Evolutionary conservation across 2,888 invertebrate genomes (phyloP).

Genomic region (Andricus curvator): DNA sequence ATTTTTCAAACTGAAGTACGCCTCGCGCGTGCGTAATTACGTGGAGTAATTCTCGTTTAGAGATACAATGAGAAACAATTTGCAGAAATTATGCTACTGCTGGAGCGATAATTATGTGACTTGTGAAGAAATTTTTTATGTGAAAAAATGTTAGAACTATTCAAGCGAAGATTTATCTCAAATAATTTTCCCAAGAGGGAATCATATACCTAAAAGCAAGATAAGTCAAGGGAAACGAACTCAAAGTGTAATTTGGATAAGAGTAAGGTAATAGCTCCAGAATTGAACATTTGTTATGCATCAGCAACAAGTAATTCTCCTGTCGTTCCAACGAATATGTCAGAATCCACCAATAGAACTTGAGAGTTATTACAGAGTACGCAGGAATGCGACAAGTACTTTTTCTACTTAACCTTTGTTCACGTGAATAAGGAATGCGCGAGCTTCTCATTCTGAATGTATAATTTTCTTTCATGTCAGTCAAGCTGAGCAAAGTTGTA

Average conservation of each 20-base stretch:
- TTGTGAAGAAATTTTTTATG: no score
- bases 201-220: background rate
- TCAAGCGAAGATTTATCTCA: background rate
- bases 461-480: slow-evolving; percentile 21
- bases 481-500: slow-evolving; percentile 2
- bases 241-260: slow-evolving; percentile 6
- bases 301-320: slow-evolving; percentile 13
- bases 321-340: slow-evolving; percentile 17
- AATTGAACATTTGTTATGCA: slow-evolving; percentile 19
- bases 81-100: slow-evolving; percentile 9
- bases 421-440: slow-evolving; percentile 28
- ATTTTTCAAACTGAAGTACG: slow-evolving; percentile 11
- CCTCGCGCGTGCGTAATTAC: slow-evolving; percentile 12
- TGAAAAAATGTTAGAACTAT: background rate
- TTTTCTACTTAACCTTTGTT: slow-evolving; percentile 33
- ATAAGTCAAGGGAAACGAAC: slow-evolving; percentile 18
- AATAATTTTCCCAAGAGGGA: background rate
- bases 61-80: slow-evolving; percentile 26
- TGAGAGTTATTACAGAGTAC: background rate
- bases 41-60: slow-evolving; percentile 11
- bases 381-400: slow-evolving; percentile 16
- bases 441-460: slow-evolving; percentile 24
- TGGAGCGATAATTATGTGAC: slow-evolving; percentile 4
- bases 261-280: slow-evolving; percentile 9
- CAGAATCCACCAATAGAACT: slow-evolving; percentile 17